phyloP scores from a whole-genome alignment of 2,113 vertebrate genomes.

The Amphilophus citrinellus region DNA sequence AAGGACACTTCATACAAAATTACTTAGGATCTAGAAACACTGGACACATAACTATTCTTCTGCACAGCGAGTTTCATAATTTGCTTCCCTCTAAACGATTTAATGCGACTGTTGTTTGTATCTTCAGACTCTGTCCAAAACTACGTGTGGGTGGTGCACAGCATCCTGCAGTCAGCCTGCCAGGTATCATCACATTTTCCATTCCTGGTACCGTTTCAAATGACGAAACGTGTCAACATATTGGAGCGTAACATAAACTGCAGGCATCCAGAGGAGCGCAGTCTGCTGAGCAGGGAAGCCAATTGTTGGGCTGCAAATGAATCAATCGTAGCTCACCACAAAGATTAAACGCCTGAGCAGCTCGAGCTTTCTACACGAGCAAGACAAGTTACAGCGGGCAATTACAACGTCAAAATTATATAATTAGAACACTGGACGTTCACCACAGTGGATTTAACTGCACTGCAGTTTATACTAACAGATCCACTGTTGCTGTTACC shows the following conservation, averaged over 20 bases:
- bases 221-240: constrained; percentile 62
- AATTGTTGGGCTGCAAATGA: constrained; percentile 31
- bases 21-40: constrained; percentile 1
- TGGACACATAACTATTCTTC: neutral
- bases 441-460: neutral
- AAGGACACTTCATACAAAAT: neutral
- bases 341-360: constrained; percentile 27
- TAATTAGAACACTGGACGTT: neutral
- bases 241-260: constrained; percentile 52
- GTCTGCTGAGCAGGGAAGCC: constrained; percentile 29
- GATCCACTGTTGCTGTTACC: constrained; percentile 15
- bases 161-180: constrained; percentile 12
- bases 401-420: neutral
- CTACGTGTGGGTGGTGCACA: constrained; percentile 24
- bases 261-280: constrained; percentile 46
- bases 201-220: constrained; percentile 47
- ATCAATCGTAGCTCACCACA: constrained; percentile 28
- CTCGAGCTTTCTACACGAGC: neutral
- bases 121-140: constrained; percentile 23
- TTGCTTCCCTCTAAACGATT: neutral
- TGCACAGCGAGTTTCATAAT: constrained; percentile 1
- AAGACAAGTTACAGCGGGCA: neutral
- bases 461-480: neutral
- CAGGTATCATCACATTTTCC: constrained; percentile 64
- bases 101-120: neutral